phyloP scores from a whole-genome alignment of 1,140 invertebrate genomes.

The Paralvinella palmiformis region DNA sequence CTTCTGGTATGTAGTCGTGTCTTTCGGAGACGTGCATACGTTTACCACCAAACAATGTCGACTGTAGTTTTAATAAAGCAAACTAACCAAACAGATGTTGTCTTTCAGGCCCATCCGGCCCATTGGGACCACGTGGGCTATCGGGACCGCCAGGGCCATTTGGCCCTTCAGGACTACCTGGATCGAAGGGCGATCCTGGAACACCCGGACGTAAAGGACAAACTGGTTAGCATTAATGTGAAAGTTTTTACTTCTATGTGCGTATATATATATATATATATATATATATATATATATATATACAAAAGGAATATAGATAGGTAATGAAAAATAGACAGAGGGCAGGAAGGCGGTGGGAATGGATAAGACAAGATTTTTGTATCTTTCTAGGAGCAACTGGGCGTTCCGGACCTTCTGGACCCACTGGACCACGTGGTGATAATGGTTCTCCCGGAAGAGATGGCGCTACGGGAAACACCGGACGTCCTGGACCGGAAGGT shows the following conservation, averaged over 20 bases:
- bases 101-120: neutral
- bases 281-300: neutral
- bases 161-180: neutral
- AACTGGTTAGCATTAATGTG: neutral
- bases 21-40: too few species aligned
- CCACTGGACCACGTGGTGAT: neutral
- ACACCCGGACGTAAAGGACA: neutral
- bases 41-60: too few species aligned
- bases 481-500: neutral
- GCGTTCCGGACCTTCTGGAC: neutral
- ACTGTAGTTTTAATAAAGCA: too few species aligned
- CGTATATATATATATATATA: neutral
- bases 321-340: neutral
- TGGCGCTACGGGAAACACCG: too few species aligned
- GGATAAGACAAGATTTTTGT: neutral
- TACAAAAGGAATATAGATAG: neutral
- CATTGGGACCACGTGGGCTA: neutral
- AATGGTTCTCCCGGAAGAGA: neutral
- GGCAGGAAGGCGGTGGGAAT: neutral
- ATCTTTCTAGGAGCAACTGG: slow-evolving; percentile 11
- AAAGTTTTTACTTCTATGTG: neutral
- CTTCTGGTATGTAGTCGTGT: too few species aligned
- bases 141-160: neutral
- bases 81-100: too few species aligned
- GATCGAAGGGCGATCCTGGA: neutral